Conservation (phyloP, 2,113 vertebrate genomes). For the Uropsilus gracilis region DNA sequence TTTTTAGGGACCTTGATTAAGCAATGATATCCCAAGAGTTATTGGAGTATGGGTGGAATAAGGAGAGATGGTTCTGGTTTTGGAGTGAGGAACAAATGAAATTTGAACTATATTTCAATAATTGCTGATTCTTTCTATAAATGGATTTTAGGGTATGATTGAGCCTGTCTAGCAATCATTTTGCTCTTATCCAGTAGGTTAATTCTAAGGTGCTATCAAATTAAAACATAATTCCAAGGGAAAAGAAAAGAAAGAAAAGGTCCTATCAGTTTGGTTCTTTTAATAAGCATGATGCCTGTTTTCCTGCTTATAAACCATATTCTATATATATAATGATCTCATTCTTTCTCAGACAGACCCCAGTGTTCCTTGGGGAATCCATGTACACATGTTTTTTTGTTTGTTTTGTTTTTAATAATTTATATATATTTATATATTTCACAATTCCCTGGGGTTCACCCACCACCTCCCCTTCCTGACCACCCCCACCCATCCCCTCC, state of each 20-base stretch:
- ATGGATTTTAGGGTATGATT: background rate
- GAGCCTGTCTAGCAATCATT: background rate
- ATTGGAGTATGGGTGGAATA: background rate
- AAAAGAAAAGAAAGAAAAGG: background rate
- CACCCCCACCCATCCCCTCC: too few relatives aligned
- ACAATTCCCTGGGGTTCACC: too few relatives aligned
- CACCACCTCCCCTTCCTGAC: too few relatives aligned
- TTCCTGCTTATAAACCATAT: background rate
- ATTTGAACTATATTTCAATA: background rate
- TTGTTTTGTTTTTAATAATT: background rate
- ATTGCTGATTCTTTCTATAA: background rate
- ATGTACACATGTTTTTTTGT: too few relatives aligned
- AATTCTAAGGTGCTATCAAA: background rate
- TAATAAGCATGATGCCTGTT: background rate
- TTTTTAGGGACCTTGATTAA: background rate
- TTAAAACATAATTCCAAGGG: background rate
- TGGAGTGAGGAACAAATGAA: background rate
- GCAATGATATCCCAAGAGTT: background rate
- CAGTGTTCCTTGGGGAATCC: background rate
- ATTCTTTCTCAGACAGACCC: background rate
- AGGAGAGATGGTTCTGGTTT: background rate
- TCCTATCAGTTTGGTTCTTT: background rate
- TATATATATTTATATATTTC: too few relatives aligned
- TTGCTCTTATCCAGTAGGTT: background rate
- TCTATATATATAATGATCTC: background rate